Evolutionary conservation across 2,888 invertebrate species (phyloP).

Genomic region (Tigriopus californicus): DNA sequence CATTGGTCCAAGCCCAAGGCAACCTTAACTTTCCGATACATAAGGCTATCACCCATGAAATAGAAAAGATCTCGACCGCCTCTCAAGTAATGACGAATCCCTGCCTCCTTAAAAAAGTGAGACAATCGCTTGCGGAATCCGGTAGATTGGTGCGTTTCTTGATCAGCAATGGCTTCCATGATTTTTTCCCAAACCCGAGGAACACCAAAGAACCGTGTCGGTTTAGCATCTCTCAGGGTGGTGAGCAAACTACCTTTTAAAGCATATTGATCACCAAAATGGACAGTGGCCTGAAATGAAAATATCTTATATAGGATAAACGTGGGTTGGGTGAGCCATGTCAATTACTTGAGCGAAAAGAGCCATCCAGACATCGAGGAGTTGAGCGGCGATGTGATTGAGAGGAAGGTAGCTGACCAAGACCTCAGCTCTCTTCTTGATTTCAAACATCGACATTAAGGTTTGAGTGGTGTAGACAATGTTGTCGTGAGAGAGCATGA

Average conservation of each 20-base stretch:
- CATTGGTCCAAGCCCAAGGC: constrained; percentile 61
- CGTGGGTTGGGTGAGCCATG: constrained; percentile 36
- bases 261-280: constrained; percentile 74
- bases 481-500: constrained; percentile 82
- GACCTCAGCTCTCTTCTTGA: too few species aligned
- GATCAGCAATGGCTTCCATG: not conserved
- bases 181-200: constrained; percentile 77
- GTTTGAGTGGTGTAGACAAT: constrained; percentile 41
- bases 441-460: too few species aligned
- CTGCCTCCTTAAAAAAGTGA: constrained; percentile 23
- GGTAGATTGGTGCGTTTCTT: constrained; percentile 37
- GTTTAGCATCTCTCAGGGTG: constrained; percentile 54
- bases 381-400: constrained; percentile 75
- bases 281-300: constrained; percentile 44
- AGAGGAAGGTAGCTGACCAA: constrained; percentile 65
- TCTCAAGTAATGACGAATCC: constrained; percentile 52
- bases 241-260: constrained; percentile 56
- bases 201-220: constrained; percentile 66
- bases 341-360: constrained; percentile 34
- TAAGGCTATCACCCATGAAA: constrained; percentile 50
- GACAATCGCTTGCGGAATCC: constrained; percentile 40
- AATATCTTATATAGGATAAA: constrained; percentile 60
- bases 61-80: constrained; percentile 44
- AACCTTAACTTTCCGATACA: constrained; percentile 56
- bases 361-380: constrained; percentile 54